phyloP scores from a whole-genome alignment of 2,888 invertebrate genomes.

The Fragum whitleyi region DNA sequence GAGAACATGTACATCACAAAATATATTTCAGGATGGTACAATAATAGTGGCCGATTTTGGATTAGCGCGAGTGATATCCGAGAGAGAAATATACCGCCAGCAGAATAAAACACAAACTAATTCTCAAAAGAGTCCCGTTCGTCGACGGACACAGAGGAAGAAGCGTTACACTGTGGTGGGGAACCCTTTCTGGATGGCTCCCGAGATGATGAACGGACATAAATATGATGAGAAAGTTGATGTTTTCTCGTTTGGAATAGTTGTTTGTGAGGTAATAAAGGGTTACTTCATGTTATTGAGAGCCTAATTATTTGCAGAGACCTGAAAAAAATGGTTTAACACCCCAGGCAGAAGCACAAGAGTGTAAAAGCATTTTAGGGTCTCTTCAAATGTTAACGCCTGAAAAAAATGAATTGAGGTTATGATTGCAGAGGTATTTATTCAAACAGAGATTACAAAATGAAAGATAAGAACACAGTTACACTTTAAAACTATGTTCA shows the following conservation, averaged over 20 bases:
- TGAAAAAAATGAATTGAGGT: too few species aligned
- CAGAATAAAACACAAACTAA: conserved; percentile 56
- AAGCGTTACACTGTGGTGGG: conserved; percentile 98
- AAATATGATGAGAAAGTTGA: conserved; percentile 98
- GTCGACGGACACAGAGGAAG: conserved; percentile 89
- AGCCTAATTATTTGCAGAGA: too few species aligned
- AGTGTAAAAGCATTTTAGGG: too few species aligned
- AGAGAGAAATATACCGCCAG: conserved; percentile 61
- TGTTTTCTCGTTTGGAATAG: conserved; percentile 97
- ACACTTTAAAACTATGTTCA: too few species aligned
- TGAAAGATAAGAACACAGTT: too few species aligned
- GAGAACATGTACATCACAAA: too few species aligned
- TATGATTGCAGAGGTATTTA: too few species aligned
- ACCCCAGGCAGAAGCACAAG: background rate
- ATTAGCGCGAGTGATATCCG: conserved; percentile 89
- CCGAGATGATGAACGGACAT: conserved; percentile 98
- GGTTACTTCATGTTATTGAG: too few species aligned
- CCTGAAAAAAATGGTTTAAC: too few species aligned
- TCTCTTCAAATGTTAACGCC: too few species aligned
- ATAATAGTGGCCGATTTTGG: conserved; percentile 99
- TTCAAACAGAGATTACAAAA: too few species aligned
- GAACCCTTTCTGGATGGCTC: conserved; percentile 99
- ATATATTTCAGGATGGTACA: conserved; percentile 90
- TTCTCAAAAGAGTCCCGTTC: conserved; percentile 47
- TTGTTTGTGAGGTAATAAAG: conserved; percentile 96